A percentile compares a stretch with the other conserved stretches of the same genome.
phyloP scores from a whole-genome alignment of 2,797 vertebrate species.

The Odontamblyopus rebecca region DNA sequence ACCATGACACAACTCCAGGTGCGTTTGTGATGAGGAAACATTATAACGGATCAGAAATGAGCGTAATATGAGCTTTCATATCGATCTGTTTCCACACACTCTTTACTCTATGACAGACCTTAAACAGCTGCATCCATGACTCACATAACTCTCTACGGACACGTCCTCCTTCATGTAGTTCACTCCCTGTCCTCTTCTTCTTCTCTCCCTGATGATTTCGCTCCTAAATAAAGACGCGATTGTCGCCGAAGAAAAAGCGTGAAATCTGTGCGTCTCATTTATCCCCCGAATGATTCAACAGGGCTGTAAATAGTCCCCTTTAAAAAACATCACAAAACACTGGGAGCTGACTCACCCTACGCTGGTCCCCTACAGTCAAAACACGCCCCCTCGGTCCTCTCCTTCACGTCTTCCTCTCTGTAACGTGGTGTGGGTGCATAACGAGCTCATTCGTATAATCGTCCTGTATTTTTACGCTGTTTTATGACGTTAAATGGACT shows the following conservation, averaged over 20 bases:
- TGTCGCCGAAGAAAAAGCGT: neutral
- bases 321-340: conserved; percentile 11
- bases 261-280: conserved; percentile 31
- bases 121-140: neutral
- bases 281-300: conserved; percentile 38
- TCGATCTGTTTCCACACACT: too few species aligned
- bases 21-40: too few species aligned
- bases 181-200: neutral
- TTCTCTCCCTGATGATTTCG: neutral
- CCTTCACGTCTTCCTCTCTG: too few species aligned
- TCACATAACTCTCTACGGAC: neutral
- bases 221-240: neutral
- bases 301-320: conserved; percentile 34
- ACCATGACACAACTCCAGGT: too few species aligned
- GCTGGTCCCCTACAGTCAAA: neutral
- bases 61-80: too few species aligned
- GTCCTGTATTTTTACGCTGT: neutral
- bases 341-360: conserved; percentile 19
- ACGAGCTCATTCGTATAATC: too few species aligned
- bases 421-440: too few species aligned
- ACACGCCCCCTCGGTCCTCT: neutral
- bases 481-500: too few species aligned
- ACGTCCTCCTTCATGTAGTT: neutral
- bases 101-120: neutral
- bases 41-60: too few species aligned